Evolutionary conservation across 2,113 vertebrate genomes (phyloP).

Genomic region (Passer montanus): DNA sequence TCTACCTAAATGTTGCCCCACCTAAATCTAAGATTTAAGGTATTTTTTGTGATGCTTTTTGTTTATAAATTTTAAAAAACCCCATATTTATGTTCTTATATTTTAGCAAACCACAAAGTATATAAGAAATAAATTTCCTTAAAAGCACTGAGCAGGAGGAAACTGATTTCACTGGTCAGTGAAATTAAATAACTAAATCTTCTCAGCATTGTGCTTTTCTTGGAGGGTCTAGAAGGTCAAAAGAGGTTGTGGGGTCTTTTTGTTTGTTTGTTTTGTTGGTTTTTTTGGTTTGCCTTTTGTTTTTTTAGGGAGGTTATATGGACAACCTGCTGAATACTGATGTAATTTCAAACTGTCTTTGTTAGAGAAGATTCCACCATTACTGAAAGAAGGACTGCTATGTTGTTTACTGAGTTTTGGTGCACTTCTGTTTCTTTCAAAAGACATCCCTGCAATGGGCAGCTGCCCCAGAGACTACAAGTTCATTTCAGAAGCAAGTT

Average conservation of each 20-base stretch:
- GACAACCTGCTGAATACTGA: background rate
- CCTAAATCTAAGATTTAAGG: background rate
- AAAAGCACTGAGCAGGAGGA: background rate
- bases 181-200: background rate
- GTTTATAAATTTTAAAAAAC: background rate
- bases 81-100: background rate
- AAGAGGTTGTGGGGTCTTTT: background rate
- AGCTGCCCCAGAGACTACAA: background rate
- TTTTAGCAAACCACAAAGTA: background rate
- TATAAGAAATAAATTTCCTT: background rate
- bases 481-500: background rate
- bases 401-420: background rate
- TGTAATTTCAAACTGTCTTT: background rate
- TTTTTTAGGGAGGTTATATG: background rate
- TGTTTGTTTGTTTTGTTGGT: too few species aligned
- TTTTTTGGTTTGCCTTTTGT: too few species aligned
- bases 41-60: fast-evolving
- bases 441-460: background rate
- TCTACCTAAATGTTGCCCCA: background rate
- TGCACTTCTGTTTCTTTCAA: background rate
- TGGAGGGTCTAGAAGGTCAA: background rate
- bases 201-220: background rate
- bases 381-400: background rate
- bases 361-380: background rate
- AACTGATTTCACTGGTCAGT: background rate